phyloP scores from a whole-genome alignment of 2,888 invertebrate genomes.

The Papilio protenor region DNA sequence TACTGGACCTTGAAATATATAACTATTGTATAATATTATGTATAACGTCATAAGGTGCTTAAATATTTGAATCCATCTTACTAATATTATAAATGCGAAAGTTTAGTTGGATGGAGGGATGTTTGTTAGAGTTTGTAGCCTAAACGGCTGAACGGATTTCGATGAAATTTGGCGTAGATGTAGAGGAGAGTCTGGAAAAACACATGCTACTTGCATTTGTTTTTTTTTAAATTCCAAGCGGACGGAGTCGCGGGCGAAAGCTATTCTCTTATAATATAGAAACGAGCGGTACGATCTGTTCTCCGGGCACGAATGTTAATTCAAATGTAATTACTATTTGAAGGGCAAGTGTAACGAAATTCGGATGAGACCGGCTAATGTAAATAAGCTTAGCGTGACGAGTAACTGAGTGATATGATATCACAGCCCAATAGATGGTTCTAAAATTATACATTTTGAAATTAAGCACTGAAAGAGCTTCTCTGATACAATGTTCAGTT shows the following conservation, averaged over 20 bases:
- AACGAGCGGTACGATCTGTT: not conserved
- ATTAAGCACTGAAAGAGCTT: constrained; percentile 12
- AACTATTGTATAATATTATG: too few species aligned
- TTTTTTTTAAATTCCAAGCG: too few species aligned
- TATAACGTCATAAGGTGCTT: too few species aligned
- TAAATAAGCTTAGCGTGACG: not conserved
- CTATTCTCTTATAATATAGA: not conserved
- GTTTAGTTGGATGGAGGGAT: too few species aligned
- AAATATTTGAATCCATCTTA: too few species aligned
- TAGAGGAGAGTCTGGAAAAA: too few species aligned
- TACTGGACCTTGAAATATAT: not conserved
- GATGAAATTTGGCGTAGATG: too few species aligned
- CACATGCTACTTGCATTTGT: too few species aligned
- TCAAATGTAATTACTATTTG: not conserved
- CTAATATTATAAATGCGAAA: too few species aligned
- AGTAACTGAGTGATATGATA: not conserved
- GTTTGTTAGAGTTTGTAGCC: too few species aligned
- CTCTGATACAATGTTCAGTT: constrained; percentile 2
- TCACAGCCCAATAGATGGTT: constrained; percentile 4
- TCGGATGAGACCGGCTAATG: not conserved
- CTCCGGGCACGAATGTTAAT: not conserved
- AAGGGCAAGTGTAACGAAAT: not conserved
- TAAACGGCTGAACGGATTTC: too few species aligned
- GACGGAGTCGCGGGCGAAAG: too few species aligned
- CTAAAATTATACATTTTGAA: constrained; percentile 19